These are phyloP conservation scores for Theretra japonica DNA, from an alignment of 2,888 invertebrate species.

Conservation along the genomic window DNA sequence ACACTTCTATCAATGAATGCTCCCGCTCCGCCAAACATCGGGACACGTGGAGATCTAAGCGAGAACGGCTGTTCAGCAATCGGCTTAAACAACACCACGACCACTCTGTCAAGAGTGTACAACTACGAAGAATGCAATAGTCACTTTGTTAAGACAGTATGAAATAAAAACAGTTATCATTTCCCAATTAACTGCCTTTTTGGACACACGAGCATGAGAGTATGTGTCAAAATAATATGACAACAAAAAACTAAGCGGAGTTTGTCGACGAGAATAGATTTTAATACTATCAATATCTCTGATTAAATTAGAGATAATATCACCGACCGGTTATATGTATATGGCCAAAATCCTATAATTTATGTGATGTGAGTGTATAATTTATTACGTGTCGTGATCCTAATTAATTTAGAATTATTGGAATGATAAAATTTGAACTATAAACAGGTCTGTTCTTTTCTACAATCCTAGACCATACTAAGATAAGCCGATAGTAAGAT, in stretches of 20 bases:
- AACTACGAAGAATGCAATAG: too few relatives aligned
- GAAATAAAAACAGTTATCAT: background rate
- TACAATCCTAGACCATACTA: background rate
- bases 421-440: background rate
- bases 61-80: too few relatives aligned
- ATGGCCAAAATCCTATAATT: background rate
- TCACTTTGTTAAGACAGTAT: too few relatives aligned
- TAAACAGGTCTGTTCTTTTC: background rate
- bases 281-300: background rate
- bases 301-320: constrained; percentile 9
- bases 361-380: background rate
- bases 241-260: background rate
- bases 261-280: background rate
- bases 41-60: too few relatives aligned
- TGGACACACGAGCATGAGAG: background rate
- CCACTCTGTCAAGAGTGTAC: too few relatives aligned
- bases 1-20: too few relatives aligned
- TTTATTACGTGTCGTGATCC: background rate
- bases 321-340: background rate
- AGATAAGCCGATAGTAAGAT: too few relatives aligned
- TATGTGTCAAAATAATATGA: background rate
- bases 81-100: too few relatives aligned
- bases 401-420: constrained; percentile 3
- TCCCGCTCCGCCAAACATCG: too few relatives aligned
- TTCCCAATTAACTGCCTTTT: background rate